These are phyloP conservation scores for Chaetura pelagica DNA, from an alignment of 2,113 vertebrate genomes.

Conservation along the genomic window DNA sequence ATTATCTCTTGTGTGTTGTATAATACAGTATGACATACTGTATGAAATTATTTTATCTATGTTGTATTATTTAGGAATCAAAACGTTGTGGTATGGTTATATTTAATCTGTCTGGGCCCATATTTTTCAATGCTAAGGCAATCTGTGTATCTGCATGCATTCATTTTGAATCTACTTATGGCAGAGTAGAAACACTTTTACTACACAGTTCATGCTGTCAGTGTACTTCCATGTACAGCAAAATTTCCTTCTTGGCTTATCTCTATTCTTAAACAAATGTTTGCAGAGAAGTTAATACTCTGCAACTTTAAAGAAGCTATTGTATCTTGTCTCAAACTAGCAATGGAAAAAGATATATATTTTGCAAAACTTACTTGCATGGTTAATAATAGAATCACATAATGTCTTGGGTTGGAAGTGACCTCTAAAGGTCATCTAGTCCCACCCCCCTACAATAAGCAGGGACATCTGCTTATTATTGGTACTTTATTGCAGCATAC, in stretches of 20 bases:
- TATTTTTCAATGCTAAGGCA: not conserved
- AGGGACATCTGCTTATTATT: not conserved
- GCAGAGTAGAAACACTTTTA: not conserved
- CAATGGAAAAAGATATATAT: not conserved
- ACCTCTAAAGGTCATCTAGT: no score
- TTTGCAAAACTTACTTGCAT: not conserved
- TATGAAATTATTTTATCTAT: not conserved
- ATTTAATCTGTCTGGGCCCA: not conserved
- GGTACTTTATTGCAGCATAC: not conserved
- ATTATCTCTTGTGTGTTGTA: not conserved
- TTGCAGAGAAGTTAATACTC: slow-evolving; percentile 4
- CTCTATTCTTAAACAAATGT: not conserved
- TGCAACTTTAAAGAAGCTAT: not conserved
- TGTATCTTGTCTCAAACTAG: not conserved
- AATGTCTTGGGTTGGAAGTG: no score
- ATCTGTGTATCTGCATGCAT: not conserved
- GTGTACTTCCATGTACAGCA: not conserved
- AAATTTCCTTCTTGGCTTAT: not conserved
- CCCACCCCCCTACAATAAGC: no score
- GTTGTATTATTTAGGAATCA: not conserved
- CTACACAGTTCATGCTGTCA: not conserved
- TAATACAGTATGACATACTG: not conserved
- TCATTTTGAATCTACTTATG: not conserved
- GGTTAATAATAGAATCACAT: not conserved
- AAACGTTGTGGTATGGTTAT: not conserved